Conservation (phyloP, 2,797 vertebrate species). For the Poeciliopsis presidionis region DNA sequence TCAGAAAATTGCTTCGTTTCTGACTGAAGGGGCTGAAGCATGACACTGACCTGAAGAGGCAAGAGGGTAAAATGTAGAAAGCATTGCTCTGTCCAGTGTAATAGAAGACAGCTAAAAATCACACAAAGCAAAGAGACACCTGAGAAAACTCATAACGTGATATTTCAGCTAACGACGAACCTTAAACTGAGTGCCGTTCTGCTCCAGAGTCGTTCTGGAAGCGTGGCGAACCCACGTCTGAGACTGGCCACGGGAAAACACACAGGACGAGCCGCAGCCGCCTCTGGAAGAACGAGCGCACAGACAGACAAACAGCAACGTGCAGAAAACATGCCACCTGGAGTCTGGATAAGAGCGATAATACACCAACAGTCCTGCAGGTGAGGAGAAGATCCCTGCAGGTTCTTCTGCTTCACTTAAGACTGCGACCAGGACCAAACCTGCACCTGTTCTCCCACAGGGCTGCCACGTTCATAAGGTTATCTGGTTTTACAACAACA, state of each 20-base stretch:
- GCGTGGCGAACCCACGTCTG: slow-evolving; percentile 22
- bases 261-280: slow-evolving; percentile 10
- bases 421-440: slow-evolving; percentile 30
- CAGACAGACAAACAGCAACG: slow-evolving; percentile 10
- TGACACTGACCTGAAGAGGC: slow-evolving; percentile 51
- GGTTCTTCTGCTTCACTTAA: slow-evolving; percentile 33
- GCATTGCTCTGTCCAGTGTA: slow-evolving; percentile 37
- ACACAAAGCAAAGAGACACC: slow-evolving; percentile 57
- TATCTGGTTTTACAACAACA: slow-evolving; percentile 58
- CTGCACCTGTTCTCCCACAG: slow-evolving; percentile 39
- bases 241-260: slow-evolving; percentile 42
- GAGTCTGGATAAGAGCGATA: slow-evolving; percentile 9
- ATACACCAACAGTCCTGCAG: slow-evolving; percentile 17
- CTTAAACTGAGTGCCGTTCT: slow-evolving; percentile 24
- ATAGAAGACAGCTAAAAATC: slow-evolving; percentile 20
- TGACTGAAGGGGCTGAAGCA: slow-evolving; percentile 41
- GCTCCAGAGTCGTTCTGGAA: slow-evolving; percentile 31
- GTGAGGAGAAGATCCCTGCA: slow-evolving; percentile 8
- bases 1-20: slow-evolving; percentile 38
- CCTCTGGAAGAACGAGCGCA: slow-evolving; percentile 25
- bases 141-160: slow-evolving; percentile 54
- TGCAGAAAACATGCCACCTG: slow-evolving; percentile 11
- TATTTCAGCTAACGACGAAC: slow-evolving; percentile 31
- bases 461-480: slow-evolving; percentile 51
- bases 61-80: slow-evolving; percentile 26